Base-by-base conservation (phyloP, 2,113 vertebrate genomes). In the Notarius lentiginosus region DNA sequence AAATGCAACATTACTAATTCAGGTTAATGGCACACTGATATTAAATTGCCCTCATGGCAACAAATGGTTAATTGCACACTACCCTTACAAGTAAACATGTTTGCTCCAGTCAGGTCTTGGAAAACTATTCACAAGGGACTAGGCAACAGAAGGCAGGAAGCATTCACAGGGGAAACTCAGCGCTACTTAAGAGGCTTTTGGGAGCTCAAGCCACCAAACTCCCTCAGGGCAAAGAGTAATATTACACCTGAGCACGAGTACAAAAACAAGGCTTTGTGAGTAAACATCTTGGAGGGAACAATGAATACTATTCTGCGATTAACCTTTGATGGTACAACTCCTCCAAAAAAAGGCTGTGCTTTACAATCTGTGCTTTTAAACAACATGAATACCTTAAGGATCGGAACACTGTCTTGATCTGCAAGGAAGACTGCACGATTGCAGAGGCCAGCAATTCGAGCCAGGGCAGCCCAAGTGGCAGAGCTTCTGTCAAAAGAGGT, bases 401-500 rank as follows among this genome's bases (percentile, higher is more conserved):
- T 96, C 2, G 96, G 94, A 84, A 96, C 66, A 53, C 92, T 96
- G 12, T 95, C 94, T 90, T 97, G 96, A 2, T 96, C 96, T 0
- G 94, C 95, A 84, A 96, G 95, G 93, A 97, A 97, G 55, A 97
- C 96, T 0, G 96, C 96, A 0, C 96, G 94, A 86, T 97, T 97
- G 88, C 96, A 97, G 30, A 97, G 95, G 41, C 95, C 96, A 0
- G 96, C 96, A 0, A 97, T 94, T 27, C 96, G 94, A 5, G 96
- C 95, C 66, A 97, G 90, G 0, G 95, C 95, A 0, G 95, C 95
- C 96, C 96, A 97, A 0, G 96, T 96, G 0, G 95, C 93, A 0
- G 96, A 97, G 79, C 96, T 96, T 82, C 95, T 96, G 91, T 97
- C 96, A 0, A 97, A 97, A 0, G 96, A 96, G 60, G 96, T 95